Conservation (phyloP, 2,888 invertebrate species). For the Epicampocera succincta region DNA sequence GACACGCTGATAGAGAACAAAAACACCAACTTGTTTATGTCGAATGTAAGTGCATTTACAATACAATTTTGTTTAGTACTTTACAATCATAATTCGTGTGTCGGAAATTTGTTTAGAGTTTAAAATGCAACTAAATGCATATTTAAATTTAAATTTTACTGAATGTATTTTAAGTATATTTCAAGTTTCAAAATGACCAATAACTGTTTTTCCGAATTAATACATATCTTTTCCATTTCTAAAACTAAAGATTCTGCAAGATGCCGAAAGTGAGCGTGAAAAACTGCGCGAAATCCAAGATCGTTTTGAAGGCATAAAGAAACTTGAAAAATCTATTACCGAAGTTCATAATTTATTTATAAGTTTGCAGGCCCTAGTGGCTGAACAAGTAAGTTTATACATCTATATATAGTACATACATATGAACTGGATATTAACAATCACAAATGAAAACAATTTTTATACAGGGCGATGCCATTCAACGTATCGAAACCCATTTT, state of each 20-base stretch:
- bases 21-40: constrained; percentile 50
- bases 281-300: constrained; percentile 24
- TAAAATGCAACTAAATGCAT: no score
- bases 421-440: neutral
- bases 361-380: constrained; percentile 43
- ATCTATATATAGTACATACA: neutral
- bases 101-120: no score
- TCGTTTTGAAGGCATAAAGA: constrained; percentile 55
- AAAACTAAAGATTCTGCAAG: constrained; percentile 39
- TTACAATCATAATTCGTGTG: no score
- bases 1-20: constrained; percentile 54
- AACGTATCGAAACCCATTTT: constrained; percentile 60
- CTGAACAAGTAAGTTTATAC: constrained; percentile 23
- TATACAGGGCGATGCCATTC: constrained; percentile 47
- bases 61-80: no score
- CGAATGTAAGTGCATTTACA: constrained; percentile 46
- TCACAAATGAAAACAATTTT: neutral
- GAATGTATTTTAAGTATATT: no score
- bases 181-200: no score
- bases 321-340: constrained; percentile 51
- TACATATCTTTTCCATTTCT: neutral
- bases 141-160: no score
- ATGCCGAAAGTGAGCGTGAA: constrained; percentile 33
- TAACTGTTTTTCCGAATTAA: no score
- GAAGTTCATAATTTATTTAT: constrained; percentile 56